These are phyloP conservation scores for Blera fallax DNA, from an alignment of 2,888 invertebrate species.

Conservation along the genomic window DNA sequence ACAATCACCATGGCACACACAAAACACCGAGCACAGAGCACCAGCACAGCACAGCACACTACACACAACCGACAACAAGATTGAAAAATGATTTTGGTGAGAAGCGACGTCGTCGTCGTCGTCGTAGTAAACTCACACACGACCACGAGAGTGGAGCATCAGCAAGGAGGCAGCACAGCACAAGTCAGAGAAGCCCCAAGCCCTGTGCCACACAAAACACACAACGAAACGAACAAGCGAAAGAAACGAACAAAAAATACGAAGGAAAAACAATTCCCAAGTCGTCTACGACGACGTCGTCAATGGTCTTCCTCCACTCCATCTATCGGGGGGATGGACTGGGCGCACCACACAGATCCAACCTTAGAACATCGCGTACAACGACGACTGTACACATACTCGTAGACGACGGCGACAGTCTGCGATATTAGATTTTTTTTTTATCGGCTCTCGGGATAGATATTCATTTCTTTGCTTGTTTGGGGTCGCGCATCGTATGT, in stretches of 20 bases:
- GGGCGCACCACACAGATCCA: slow-evolving; percentile 34
- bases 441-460: slow-evolving; percentile 54
- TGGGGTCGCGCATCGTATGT: slow-evolving; percentile 65
- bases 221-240: neutral
- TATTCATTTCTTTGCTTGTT: slow-evolving; percentile 52
- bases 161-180: slow-evolving; percentile 34
- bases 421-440: slow-evolving; percentile 62
- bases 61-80: slow-evolving; percentile 60
- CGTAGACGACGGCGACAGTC: slow-evolving; percentile 57
- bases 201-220: slow-evolving; percentile 22
- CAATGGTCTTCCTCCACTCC: slow-evolving; percentile 54
- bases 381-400: neutral
- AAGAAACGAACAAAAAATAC: slow-evolving; percentile 58
- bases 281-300: slow-evolving; percentile 65
- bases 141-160: slow-evolving; percentile 58
- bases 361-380: slow-evolving; percentile 58
- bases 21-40: slow-evolving; percentile 38
- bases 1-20: slow-evolving; percentile 61
- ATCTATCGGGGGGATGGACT: slow-evolving; percentile 44
- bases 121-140: slow-evolving; percentile 63
- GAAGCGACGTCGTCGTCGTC: slow-evolving; percentile 45
- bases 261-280: slow-evolving; percentile 67
- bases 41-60: slow-evolving; percentile 38
- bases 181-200: slow-evolving; percentile 63
- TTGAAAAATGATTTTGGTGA: slow-evolving; percentile 71